Evolutionary conservation across 2,113 vertebrate species (phyloP), one percentile per base, ranked within the genome.

Genomic region (Boleophthalmus pectinirostris): DNA sequence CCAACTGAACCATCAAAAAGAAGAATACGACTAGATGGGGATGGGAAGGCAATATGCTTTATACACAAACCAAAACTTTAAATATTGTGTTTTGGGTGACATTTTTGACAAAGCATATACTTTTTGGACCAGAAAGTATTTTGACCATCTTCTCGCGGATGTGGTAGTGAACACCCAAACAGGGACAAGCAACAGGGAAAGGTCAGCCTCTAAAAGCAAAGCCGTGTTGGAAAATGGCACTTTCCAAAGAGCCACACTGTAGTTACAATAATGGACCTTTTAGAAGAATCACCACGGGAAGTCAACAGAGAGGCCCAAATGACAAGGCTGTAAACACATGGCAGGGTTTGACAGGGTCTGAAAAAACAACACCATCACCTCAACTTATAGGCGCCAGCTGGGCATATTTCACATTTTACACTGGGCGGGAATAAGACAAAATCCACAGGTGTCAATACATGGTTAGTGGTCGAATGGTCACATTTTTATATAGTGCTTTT

Each of bases 201-300:
- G 81, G 84, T 90, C 82, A 75, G 70, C 53, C 25, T 68, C 75
- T 89, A 86, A 92, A 92, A 91, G 88, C 85, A 88, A 90, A 86
- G 23, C 54, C 14, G 14, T 80, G 73, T 85, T 74, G 69, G 33
- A 68, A 81, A 79, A 74, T 24, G 33, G 25, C 43, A 58, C 78
- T 79, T 74, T 85, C 65, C 66, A 73, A 29, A 71, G 78, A 68
- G 21, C 61, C 29, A 24, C 15, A 63, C 71, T 70, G 69, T 72
- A 79, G 68, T 83, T 77, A 73, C 47, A 83, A 66, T 72, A 74
- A 77, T 85, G 73, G 81, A 77, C 63, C 71, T 81, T 82, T 83
- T 76, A 79, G 78, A 88, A 85, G 65, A 64, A 58, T 64, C 68
- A 67, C 76, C 67, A 83, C 45, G 73, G 76, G 72, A 57, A 67